These are phyloP conservation scores for Meloe dianella DNA, from an alignment of 2,888 invertebrate genomes.

Conservation along the genomic window DNA sequence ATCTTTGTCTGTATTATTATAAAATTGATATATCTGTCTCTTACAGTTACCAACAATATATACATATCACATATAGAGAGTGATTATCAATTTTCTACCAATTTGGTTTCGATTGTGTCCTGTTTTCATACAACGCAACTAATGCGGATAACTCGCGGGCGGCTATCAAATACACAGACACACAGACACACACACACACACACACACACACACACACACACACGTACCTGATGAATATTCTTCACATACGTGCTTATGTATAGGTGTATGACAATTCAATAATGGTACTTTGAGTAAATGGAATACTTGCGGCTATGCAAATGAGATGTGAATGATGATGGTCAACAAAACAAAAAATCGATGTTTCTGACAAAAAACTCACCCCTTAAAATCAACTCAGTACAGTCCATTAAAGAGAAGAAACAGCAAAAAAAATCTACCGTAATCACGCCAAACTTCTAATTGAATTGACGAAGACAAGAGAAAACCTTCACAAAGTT, in stretches of 20 bases:
- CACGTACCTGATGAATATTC: background rate
- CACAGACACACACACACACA: background rate
- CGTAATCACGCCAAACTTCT: background rate
- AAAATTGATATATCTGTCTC: conserved; percentile 35
- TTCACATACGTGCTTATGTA: background rate
- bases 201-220: background rate
- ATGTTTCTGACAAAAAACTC: background rate
- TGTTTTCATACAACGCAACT: conserved; percentile 54
- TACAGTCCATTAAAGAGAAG: background rate
- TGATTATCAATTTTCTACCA: conserved; percentile 62
- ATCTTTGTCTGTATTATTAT: conserved; percentile 44
- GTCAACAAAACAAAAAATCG: background rate
- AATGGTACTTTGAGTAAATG: background rate
- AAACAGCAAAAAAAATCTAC: no score
- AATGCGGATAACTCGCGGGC: conserved; percentile 48
- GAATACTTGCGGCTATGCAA: background rate
- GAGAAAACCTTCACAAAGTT: background rate
- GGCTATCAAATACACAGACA: conserved; percentile 27
- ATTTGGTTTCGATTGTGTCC: conserved; percentile 60
- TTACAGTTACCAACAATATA: conserved; percentile 30
- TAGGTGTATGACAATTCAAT: background rate
- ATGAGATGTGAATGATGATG: background rate
- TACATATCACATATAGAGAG: conserved; percentile 50
- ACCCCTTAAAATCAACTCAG: background rate
- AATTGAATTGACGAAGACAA: background rate